Conservation (phyloP, 2,888 invertebrate species). For the Caenorhabditis parvicauda region DNA sequence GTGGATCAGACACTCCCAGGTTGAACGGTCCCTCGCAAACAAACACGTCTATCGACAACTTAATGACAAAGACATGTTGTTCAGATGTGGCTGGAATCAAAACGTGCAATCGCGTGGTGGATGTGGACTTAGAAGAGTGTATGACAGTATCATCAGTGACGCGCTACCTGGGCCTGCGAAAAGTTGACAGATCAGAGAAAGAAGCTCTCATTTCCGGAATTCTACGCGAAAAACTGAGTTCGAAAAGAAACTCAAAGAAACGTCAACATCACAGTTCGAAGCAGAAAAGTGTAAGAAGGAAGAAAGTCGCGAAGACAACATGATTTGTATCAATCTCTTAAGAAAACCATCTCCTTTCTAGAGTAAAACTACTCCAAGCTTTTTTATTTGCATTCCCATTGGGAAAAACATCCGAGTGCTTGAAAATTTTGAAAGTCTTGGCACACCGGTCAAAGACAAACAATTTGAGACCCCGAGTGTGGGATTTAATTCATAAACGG, state of each 20-base stretch:
- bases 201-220: neutral
- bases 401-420: neutral
- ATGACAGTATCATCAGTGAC: slow-evolving; percentile 10
- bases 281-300: neutral
- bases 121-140: slow-evolving; percentile 35
- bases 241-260: neutral
- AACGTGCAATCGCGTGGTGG: slow-evolving; percentile 24
- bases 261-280: neutral
- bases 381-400: slow-evolving; percentile 8
- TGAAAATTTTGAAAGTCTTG: neutral
- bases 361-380: neutral
- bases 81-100: slow-evolving; percentile 29
- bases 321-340: too few relatives aligned
- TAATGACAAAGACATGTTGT: too few relatives aligned
- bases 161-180: slow-evolving; percentile 7
- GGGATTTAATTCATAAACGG: too few relatives aligned
- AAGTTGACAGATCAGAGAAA: neutral
- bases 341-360: neutral
- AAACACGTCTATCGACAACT: too few relatives aligned
- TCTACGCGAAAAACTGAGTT: neutral
- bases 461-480: too few relatives aligned
- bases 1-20: too few relatives aligned
- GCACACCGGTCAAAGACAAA: too few relatives aligned
- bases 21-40: too few relatives aligned
- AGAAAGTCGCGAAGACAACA: too few relatives aligned